Base-by-base conservation (phyloP, 2,888 invertebrate genomes). In the Ormyrus nitidulus region DNA sequence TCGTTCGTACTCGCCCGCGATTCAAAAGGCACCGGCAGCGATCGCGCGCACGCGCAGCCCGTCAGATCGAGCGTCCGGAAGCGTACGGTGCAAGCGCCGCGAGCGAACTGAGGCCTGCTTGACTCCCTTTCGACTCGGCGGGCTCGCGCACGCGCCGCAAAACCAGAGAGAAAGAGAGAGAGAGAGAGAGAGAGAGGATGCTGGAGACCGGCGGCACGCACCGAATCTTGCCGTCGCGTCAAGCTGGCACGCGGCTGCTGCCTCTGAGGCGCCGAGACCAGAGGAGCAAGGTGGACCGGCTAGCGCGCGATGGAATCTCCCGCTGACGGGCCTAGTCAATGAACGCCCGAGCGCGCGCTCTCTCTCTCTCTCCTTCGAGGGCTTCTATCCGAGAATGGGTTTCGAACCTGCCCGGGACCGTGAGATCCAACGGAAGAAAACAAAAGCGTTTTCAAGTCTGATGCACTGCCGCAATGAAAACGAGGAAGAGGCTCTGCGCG, bases 21-120 rank as follows among this genome's bases (percentile, higher is more conserved):
- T 44, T 6, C 5, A 44, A 59, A 49, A 49, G 49, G 5, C n/a
- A 7, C n/a, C 34, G 51, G 44, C 19, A 56, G 19, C 19, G 68
- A 11, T 51, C 61, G 56, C 44, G 44, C 44, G 56, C 44, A n/a
- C 8, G 48, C 44, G 34, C 66, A 59, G 53, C 9, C n/a, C 46
- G 4, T 51, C 51, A n/a, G 65, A 56, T 11, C 62, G 51, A n/a
- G 10, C 46, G 59, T 44, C 9, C 56, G 70, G 75, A 54, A 80
- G 79, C 83, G 79, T 80, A 83, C 87, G 86, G 86, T 85, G 83
- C 84, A 86, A 89, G 86, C 87, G 89, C 88, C 88, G 89, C 88
- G 86, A 89, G 88, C 89, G 81, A 88, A 90, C 90, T 89, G 86
- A 89, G 83, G 74, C 81, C 77, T 48, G 51, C 65, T n/a, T 19